Evolutionary conservation across 2,113 vertebrate genomes (phyloP).

Genomic region (Probosciger aterrimus): DNA sequence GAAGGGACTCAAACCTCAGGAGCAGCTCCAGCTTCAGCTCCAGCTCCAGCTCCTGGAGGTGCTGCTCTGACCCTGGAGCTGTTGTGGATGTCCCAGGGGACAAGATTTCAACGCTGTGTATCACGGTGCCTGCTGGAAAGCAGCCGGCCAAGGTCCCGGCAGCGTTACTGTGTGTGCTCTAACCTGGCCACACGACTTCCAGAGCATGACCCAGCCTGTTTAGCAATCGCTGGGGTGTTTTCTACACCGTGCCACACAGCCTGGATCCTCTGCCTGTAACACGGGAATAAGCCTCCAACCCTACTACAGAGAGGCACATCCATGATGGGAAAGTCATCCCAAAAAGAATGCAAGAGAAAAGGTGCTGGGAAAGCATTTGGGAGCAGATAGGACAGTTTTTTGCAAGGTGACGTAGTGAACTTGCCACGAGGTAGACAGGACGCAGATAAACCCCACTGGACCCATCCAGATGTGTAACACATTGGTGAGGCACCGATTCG

Average conservation of each 20-base stretch:
- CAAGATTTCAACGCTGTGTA: accelerated
- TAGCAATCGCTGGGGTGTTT: background rate
- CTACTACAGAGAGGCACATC: accelerated
- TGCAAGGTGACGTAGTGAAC: accelerated
- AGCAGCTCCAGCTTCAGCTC: accelerated
- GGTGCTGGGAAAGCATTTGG: background rate
- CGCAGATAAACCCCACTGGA: accelerated
- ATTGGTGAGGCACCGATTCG: background rate
- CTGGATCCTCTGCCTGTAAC: accelerated
- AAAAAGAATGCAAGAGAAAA: background rate
- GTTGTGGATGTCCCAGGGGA: background rate
- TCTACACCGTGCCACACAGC: background rate
- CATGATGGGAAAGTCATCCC: background rate
- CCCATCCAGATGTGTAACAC: background rate
- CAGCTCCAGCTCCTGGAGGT: accelerated
- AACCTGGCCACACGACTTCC: background rate
- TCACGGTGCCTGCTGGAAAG: background rate
- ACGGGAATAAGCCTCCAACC: background rate
- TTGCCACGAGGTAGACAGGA: background rate
- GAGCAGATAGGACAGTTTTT: background rate
- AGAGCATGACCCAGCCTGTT: constrained; percentile 33
- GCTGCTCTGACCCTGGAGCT: accelerated
- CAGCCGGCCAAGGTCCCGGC: background rate
- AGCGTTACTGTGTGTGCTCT: background rate
- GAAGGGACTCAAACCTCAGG: background rate